Evolutionary conservation across 2,888 invertebrate species (phyloP).

Genomic region (Drosophila yooni): DNA sequence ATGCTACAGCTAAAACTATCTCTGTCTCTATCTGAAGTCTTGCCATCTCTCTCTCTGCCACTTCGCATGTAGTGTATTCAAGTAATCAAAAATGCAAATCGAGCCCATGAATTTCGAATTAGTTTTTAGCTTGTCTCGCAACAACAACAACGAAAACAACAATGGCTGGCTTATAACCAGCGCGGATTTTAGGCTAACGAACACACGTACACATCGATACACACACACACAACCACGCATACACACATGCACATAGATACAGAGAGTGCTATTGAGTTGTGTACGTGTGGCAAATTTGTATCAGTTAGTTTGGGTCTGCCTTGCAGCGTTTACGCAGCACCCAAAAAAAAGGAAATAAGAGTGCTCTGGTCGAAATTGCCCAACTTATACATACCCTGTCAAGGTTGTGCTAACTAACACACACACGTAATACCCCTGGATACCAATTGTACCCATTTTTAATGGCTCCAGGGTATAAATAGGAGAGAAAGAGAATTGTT

Average conservation of each 20-base stretch:
- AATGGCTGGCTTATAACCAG: conserved; percentile 53
- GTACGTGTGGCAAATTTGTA: conserved; percentile 79
- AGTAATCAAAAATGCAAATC: conserved; percentile 85
- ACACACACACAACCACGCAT: conserved; percentile 14
- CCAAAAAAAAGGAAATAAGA: conserved; percentile 11
- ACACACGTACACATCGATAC: conserved; percentile 63
- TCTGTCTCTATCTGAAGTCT: conserved; percentile 14
- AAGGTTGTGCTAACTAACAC: not conserved
- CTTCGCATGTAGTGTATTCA: conserved; percentile 61
- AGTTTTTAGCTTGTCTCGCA: conserved; percentile 69
- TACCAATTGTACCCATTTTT: not conserved
- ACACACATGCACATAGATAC: conserved; percentile 13
- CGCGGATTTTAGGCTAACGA: conserved; percentile 79
- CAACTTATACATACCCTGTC: not conserved
- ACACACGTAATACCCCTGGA: not conserved
- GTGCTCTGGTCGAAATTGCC: not conserved
- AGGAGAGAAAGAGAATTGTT: conserved; percentile 37
- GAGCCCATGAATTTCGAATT: conserved; percentile 84
- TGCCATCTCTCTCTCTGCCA: not conserved
- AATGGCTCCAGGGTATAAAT: not conserved
- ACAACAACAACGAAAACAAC: conserved; percentile 36
- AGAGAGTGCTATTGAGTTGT: conserved; percentile 33
- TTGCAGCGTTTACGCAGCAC: conserved; percentile 50
- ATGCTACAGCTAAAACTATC: conserved; percentile 41
- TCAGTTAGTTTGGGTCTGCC: conserved; percentile 65